A percentile compares a stretch with the other conserved stretches of the same genome.
Conservation (phyloP, 1,140 invertebrate species). For the Philopotamus ludificatus region DNA sequence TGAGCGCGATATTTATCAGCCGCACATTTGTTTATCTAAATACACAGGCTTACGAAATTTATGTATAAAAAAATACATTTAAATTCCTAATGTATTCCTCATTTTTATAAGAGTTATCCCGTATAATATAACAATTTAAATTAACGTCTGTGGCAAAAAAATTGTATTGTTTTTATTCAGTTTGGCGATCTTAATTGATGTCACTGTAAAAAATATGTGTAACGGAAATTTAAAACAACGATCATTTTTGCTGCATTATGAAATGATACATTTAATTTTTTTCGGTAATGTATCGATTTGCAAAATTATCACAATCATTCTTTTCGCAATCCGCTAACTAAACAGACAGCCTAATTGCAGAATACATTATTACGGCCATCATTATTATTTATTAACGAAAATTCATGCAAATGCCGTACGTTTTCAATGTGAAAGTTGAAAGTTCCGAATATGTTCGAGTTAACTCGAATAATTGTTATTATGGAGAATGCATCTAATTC, state of each 20-base stretch:
- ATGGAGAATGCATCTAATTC: background rate
- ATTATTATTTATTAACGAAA: background rate
- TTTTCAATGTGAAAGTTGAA: constrained; percentile 21
- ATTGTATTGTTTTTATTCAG: background rate
- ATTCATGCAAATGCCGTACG: background rate
- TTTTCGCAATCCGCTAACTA: background rate
- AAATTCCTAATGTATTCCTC: no score
- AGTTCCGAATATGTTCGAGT: no score
- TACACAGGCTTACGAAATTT: no score
- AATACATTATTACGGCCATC: background rate
- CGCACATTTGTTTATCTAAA: no score
- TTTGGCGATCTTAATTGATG: background rate
- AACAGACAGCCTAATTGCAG: background rate
- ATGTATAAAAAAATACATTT: no score
- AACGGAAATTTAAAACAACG: background rate
- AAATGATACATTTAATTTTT: no score
- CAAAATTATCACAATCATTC: background rate
- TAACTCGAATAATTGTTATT: background rate
- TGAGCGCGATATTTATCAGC: no score
- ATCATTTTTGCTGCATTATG: background rate
- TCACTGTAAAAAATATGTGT: background rate
- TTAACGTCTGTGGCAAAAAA: no score
- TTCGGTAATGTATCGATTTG: background rate
- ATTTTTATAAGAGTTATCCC: no score
- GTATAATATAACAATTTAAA: no score